Conservation (phyloP, 2,797 vertebrate genomes). For the Ataeniobius toweri region DNA sequence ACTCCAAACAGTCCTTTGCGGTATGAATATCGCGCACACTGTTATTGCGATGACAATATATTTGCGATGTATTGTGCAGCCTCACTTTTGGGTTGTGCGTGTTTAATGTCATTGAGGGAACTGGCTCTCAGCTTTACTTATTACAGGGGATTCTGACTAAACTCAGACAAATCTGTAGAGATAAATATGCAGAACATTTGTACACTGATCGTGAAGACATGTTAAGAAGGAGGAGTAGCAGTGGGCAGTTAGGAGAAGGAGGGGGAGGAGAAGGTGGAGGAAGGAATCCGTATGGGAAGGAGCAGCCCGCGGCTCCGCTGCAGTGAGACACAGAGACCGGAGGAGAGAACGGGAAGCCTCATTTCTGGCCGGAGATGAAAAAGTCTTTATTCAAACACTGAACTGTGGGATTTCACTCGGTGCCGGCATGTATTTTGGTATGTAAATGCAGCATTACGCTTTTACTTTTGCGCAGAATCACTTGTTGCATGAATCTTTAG, state of each 20-base stretch:
- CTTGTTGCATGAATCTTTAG: conserved; percentile 65
- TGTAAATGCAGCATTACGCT: conserved; percentile 35
- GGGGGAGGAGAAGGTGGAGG: conserved; percentile 39
- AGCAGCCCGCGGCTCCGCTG: conserved; percentile 56
- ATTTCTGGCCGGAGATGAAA: conserved; percentile 47
- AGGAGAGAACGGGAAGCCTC: conserved; percentile 34
- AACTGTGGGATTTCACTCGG: conserved; percentile 35
- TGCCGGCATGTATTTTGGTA: conserved; percentile 72
- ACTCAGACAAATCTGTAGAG: conserved; percentile 41
- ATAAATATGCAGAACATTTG: conserved; percentile 32
- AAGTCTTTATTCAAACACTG: conserved; percentile 37
- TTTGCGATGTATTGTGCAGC: too few relatives aligned
- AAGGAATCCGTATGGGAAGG: conserved; percentile 66
- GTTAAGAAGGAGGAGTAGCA: conserved; percentile 28
- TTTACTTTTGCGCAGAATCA: conserved; percentile 35
- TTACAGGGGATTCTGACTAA: conserved; percentile 47
- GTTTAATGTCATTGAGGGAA: conserved; percentile 2
- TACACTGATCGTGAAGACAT: conserved; percentile 37
- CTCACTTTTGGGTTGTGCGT: not conserved
- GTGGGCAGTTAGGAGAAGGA: conserved; percentile 32
- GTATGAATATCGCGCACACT: too few relatives aligned
- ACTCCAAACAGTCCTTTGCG: too few relatives aligned
- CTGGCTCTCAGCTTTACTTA: conserved; percentile 24
- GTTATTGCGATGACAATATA: too few relatives aligned
- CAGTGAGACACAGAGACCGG: conserved; percentile 40